Percentiles rank a stretch among this genome's conserved stretches.
Evolutionary conservation across 2,888 invertebrate species (phyloP).

Genomic region (Cerastis rubricosa): DNA sequence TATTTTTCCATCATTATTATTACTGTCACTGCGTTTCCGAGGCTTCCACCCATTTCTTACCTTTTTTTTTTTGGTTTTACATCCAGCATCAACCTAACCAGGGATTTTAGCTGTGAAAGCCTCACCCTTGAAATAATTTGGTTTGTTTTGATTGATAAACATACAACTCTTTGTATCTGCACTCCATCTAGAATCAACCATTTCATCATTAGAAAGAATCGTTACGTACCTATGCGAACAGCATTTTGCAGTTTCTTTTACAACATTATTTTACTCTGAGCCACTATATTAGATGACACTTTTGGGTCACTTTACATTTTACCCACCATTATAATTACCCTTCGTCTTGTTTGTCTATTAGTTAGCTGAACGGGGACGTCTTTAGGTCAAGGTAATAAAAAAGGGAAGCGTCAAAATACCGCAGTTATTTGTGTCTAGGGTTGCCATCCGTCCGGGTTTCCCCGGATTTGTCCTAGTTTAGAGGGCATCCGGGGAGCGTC

Average conservation of each 20-base stretch:
- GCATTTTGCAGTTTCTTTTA: not conserved
- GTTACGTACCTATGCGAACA: not conserved
- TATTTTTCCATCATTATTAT: not conserved
- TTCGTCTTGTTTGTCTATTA: conserved; percentile 21
- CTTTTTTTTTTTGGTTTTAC: not conserved
- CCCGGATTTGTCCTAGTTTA: too few relatives aligned
- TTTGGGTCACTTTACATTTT: not conserved
- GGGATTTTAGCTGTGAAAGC: not conserved
- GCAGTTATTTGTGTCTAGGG: not conserved
- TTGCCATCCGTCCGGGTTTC: too few relatives aligned
- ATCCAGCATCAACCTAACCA: not conserved
- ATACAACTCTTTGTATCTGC: too few relatives aligned
- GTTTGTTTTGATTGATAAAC: not conserved
- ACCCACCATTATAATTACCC: not conserved
- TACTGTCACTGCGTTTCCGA: not conserved
- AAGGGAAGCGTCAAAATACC: not conserved
- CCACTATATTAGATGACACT: not conserved
- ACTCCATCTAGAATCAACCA: not conserved
- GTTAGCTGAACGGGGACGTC: not conserved
- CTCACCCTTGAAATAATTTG: not conserved
- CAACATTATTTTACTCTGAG: not conserved
- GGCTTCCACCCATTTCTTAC: not conserved
- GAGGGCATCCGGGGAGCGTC: too few relatives aligned
- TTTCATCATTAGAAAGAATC: not conserved
- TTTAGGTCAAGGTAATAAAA: conserved; percentile 3